These are phyloP conservation scores for Acrossocheilus wenchowensis DNA, from an alignment of 2,797 vertebrate species.

Conservation along the genomic window DNA sequence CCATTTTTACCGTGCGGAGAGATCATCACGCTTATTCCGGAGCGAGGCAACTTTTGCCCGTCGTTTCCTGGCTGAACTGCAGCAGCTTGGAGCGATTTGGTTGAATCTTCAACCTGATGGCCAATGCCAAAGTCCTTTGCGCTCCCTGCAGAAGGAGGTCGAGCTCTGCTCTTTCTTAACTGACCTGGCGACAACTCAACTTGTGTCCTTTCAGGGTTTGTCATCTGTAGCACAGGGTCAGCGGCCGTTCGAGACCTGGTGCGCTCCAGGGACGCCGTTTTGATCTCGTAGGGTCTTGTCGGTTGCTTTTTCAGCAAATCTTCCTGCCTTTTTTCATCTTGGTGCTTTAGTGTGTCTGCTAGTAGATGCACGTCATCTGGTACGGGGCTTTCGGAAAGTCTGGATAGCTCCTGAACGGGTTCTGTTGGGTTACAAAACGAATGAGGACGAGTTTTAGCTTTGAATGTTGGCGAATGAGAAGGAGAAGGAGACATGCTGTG, in stretches of 20 bases:
- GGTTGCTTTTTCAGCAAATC: slow-evolving; percentile 23
- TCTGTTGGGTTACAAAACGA: slow-evolving; percentile 55
- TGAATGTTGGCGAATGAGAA: slow-evolving; percentile 60
- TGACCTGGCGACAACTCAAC: slow-evolving; percentile 45
- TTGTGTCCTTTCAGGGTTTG: not conserved
- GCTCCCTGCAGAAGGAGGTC: slow-evolving; percentile 78
- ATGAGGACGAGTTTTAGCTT: slow-evolving; percentile 62
- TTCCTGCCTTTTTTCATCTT: not conserved
- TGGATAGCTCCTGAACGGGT: not conserved
- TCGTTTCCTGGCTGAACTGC: slow-evolving; percentile 56
- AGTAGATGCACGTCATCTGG: not conserved
- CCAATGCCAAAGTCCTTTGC: slow-evolving; percentile 77
- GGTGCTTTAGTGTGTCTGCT: slow-evolving; percentile 11
- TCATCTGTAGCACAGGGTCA: not conserved
- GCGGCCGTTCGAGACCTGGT: slow-evolving; percentile 67
- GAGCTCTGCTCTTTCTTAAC: slow-evolving; percentile 75
- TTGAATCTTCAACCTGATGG: slow-evolving; percentile 53
- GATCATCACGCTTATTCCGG: slow-evolving; percentile 89
- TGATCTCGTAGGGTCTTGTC: slow-evolving; percentile 66
- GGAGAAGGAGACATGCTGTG: slow-evolving; percentile 60
- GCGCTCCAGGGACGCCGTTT: slow-evolving; percentile 85
- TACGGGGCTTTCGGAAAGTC: not conserved
- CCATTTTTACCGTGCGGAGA: slow-evolving; percentile 77
- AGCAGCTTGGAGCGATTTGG: slow-evolving; percentile 61
- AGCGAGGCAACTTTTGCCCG: slow-evolving; percentile 75